Evolutionary conservation across 2,113 vertebrate species (phyloP).

Genomic region (Delphinus delphis): DNA sequence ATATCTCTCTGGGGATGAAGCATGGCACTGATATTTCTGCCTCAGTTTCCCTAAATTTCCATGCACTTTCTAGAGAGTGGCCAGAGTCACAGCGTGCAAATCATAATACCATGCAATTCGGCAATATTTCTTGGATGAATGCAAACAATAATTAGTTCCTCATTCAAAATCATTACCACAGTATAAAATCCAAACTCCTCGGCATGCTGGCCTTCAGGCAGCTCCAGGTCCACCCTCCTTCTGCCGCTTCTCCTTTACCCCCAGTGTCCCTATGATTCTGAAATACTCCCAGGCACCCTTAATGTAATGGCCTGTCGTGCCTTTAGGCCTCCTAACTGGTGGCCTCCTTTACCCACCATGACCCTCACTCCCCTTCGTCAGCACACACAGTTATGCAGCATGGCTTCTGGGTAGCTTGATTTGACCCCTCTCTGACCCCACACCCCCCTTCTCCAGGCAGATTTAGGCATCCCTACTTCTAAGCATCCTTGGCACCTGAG

Average conservation of each 20-base stretch:
- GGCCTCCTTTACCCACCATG: neutral
- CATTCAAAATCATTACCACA: neutral
- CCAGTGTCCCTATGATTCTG: neutral
- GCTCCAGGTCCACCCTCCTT: neutral
- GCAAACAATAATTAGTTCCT: neutral
- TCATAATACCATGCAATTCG: neutral
- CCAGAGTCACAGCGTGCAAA: neutral
- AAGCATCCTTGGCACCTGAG: neutral
- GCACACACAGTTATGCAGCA: too few species aligned
- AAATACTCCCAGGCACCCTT: neutral
- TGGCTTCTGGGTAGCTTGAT: neutral
- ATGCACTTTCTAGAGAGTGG: too few species aligned
- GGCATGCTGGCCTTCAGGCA: neutral
- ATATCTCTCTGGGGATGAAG: neutral
- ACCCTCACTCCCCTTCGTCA: accelerated
- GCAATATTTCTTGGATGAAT: too few species aligned
- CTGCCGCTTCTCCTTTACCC: neutral
- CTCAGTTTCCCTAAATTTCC: neutral
- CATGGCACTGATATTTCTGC: accelerated
- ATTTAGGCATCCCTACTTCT: neutral
- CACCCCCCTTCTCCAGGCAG: neutral
- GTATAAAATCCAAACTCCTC: neutral
- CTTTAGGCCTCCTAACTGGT: neutral
- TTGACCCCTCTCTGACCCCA: neutral
- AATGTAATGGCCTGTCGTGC: neutral